These are phyloP conservation scores for Spodoptera littoralis DNA, from an alignment of 2,888 invertebrate genomes.

Conservation along the genomic window DNA sequence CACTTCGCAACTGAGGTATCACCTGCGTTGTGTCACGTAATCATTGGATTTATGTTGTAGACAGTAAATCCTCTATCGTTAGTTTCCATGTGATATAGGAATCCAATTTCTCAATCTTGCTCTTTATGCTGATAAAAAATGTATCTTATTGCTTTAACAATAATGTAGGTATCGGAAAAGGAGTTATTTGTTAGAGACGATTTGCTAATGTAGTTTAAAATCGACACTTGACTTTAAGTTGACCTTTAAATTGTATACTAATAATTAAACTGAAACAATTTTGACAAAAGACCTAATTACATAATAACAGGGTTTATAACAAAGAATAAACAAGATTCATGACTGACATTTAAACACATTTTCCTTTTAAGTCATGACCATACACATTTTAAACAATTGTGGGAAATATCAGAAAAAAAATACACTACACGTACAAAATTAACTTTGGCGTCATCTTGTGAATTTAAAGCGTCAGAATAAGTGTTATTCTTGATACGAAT, in stretches of 20 bases:
- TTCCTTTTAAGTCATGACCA: constrained; percentile 29
- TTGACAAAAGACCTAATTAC: constrained; percentile 13
- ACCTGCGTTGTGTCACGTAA: constrained; percentile 74
- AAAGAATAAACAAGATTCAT: constrained; percentile 16
- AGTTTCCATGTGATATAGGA: constrained; percentile 28
- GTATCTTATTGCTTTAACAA: too few relatives aligned
- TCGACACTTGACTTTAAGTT: too few relatives aligned
- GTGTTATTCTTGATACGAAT: not conserved
- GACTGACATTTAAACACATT: constrained; percentile 18
- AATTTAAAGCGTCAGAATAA: constrained; percentile 7
- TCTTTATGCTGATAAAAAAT: not conserved
- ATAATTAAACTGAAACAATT: not conserved
- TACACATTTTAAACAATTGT: constrained; percentile 54
- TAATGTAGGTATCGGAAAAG: too few relatives aligned
- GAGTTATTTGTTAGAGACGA: too few relatives aligned
- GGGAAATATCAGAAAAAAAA: constrained; percentile 46
- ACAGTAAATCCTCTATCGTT: constrained; percentile 40
- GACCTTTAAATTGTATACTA: too few relatives aligned
- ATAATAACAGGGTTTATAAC: constrained; percentile 23
- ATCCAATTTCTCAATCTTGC: constrained; percentile 24
- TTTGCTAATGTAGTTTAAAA: too few relatives aligned
- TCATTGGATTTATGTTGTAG: constrained; percentile 38
- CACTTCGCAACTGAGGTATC: constrained; percentile 44
- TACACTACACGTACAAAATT: constrained; percentile 1
- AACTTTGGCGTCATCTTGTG: constrained; percentile 17